Base-by-base conservation (phyloP, 2,888 invertebrate species). In the Incurvaria masculella region DNA sequence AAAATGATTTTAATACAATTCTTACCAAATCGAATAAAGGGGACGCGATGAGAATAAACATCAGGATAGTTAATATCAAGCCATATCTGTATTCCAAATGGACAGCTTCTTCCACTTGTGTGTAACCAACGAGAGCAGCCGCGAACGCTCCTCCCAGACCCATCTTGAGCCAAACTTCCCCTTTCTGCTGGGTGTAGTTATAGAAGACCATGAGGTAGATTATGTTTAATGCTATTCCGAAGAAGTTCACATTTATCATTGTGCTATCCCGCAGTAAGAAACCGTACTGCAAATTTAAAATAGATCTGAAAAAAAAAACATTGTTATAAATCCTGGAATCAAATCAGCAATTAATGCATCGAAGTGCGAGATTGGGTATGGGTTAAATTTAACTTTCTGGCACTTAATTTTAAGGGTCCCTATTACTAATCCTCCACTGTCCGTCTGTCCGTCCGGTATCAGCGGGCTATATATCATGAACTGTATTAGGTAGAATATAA, bases 221-320 rank as follows among this genome's bases (percentile, higher is more conserved):
- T 2, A 83, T 61, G 64, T 89, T 93, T 45, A 91, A 70, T 0
- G 81, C 68, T 51, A 89, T 72, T 52, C 91, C 93, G 59, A 87
- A 82, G 45, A 88, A 61, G 67, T 94, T 94, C 18, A 92, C 89
- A 60, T 81, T 81, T 44, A 90, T 85, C 86, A 92, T 91, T 1
- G 84, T 85, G 54, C 79, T 69, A 62, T 94, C 94, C 43, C 83
- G 74, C 51, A 93, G 74, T 42, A 94, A 79, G 54, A 82, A 69
- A 17, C 89, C 91, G 68, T 88, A 89, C 61, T 88, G 87, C 51
- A 94, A 73, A 80, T 89, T 89, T 49, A 93, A 74, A 40, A 86
- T 64, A 47, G 86, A 84, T 71, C 93, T 93, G 69, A 52, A 74
- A 67, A 53, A 45, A 21, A 46, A 46, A n/a, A n/a, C n/a, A n/a